A percentile compares a stretch with the other conserved stretches of the same genome.
Conservation (phyloP, 2,888 invertebrate genomes). For the Aphelenchoides bicaudatus region DNA sequence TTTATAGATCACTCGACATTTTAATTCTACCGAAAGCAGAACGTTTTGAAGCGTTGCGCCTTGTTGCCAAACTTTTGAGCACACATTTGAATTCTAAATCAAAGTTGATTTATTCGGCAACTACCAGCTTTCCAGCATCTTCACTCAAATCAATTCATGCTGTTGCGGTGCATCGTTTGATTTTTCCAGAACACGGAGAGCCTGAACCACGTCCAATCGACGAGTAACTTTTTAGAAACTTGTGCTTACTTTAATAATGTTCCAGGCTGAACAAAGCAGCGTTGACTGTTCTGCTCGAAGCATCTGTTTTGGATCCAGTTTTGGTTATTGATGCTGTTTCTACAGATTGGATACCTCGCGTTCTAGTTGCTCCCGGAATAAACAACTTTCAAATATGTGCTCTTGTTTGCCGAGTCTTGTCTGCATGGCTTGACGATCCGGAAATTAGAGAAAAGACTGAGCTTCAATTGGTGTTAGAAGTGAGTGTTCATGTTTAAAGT, state of each 20-base stretch:
- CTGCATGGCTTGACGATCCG: constrained; percentile 50
- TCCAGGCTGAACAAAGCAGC: constrained; percentile 42
- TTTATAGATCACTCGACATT: constrained; percentile 12
- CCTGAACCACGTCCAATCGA: constrained; percentile 14
- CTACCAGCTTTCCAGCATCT: constrained; percentile 10
- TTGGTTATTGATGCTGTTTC: constrained; percentile 45
- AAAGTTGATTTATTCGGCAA: background rate
- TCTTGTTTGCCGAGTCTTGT: constrained; percentile 40
- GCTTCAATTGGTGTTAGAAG: constrained; percentile 66
- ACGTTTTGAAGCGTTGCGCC: constrained; percentile 22
- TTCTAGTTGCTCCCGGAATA: constrained; percentile 34
- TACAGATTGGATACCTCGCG: constrained; percentile 50
- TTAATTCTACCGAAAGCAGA: constrained; percentile 14
- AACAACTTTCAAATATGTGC: constrained; percentile 30
- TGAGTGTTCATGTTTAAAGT: constrained; percentile 27
- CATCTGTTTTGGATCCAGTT: constrained; percentile 41
- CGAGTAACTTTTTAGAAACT: constrained; percentile 1
- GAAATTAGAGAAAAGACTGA: constrained; percentile 41
- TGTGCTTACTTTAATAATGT: background rate
- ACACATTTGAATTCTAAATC: constrained; percentile 16
- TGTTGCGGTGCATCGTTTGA: constrained; percentile 9
- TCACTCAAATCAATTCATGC: constrained; percentile 16
- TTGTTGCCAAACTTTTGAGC: constrained; percentile 16
- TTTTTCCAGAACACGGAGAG: constrained; percentile 1
- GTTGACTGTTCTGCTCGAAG: constrained; percentile 43